Evolutionary conservation across 2,113 vertebrate genomes (phyloP).

Genomic region (Nerophis lumbriciformis): DNA sequence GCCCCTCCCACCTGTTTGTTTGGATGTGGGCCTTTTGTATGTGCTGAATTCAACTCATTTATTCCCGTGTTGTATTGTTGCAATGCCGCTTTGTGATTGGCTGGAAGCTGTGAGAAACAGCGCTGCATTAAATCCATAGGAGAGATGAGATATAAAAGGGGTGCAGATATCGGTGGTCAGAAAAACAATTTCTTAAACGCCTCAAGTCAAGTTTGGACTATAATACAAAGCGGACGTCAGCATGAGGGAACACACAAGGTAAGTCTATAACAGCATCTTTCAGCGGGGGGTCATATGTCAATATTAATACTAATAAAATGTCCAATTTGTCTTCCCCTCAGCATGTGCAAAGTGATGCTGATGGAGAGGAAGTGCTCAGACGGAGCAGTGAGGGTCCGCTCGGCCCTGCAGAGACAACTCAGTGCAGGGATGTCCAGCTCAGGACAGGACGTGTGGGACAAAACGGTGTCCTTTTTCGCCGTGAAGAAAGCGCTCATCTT

Average conservation of each 20-base stretch:
- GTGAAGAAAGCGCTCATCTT: conserved; percentile 61
- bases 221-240: conserved; percentile 17
- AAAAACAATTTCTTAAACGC: conserved; percentile 33
- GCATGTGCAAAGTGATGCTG: conserved; percentile 59
- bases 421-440: conserved; percentile 39
- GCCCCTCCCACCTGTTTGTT: conserved; percentile 66
- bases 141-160: conserved; percentile 55
- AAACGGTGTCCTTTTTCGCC: conserved; percentile 65
- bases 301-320: not conserved
- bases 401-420: conserved; percentile 53
- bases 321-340: conserved; percentile 10
- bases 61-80: conserved; percentile 59
- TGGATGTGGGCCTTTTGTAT: conserved; percentile 52
- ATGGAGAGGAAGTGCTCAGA: conserved; percentile 67
- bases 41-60: conserved; percentile 58
- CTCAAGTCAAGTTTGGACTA: conserved; percentile 15
- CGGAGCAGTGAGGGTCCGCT: conserved; percentile 48
- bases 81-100: conserved; percentile 62
- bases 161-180: conserved; percentile 15
- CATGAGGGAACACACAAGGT: conserved; percentile 70
- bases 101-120: conserved; percentile 66
- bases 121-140: conserved; percentile 46
- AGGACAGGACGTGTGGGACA: conserved; percentile 67
- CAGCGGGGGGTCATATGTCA: too few relatives aligned
- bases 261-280: conserved; percentile 14